A percentile compares a stretch with the other conserved stretches of the same genome.
Evolutionary conservation across 2,113 vertebrate genomes (phyloP).

Genomic region (Stictonetta naevosa): DNA sequence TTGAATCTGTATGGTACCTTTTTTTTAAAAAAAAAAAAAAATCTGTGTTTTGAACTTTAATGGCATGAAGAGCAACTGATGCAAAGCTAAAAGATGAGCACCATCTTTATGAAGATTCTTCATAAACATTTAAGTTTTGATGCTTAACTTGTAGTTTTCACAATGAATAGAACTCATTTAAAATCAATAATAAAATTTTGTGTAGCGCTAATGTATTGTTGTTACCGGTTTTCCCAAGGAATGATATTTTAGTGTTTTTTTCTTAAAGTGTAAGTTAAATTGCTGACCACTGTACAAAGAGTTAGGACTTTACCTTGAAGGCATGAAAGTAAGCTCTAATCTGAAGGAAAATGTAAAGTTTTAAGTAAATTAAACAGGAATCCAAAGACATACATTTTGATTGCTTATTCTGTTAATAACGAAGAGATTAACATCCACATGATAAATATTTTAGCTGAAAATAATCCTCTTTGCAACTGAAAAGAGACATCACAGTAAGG

Average conservation of each 20-base stretch:
- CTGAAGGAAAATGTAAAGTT: slow-evolving; percentile 24
- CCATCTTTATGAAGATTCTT: not conserved
- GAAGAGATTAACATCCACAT: slow-evolving; percentile 68
- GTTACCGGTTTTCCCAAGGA: not conserved
- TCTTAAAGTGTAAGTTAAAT: not conserved
- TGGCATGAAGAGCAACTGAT: not conserved
- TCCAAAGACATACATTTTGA: slow-evolving; percentile 37
- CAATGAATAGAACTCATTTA: not conserved
- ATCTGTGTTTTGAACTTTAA: not conserved
- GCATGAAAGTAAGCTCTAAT: not conserved
- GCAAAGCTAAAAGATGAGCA: not conserved
- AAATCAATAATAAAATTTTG: not conserved
- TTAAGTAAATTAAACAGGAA: slow-evolving; percentile 61
- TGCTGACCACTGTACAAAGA: not conserved
- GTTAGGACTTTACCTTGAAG: not conserved
- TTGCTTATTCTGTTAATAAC: slow-evolving; percentile 55
- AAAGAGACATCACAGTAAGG: slow-evolving; percentile 29
- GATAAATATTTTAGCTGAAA: slow-evolving; percentile 63
- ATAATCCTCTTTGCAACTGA: slow-evolving; percentile 75
- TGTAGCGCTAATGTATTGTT: not conserved
- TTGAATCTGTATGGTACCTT: not conserved
- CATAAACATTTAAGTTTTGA: not conserved
- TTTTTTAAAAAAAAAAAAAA: not conserved
- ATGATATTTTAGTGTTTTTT: not conserved
- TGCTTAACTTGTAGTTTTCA: not conserved